phyloP scores from a whole-genome alignment of 2,113 vertebrate species.

The Hypanus sabinus region DNA sequence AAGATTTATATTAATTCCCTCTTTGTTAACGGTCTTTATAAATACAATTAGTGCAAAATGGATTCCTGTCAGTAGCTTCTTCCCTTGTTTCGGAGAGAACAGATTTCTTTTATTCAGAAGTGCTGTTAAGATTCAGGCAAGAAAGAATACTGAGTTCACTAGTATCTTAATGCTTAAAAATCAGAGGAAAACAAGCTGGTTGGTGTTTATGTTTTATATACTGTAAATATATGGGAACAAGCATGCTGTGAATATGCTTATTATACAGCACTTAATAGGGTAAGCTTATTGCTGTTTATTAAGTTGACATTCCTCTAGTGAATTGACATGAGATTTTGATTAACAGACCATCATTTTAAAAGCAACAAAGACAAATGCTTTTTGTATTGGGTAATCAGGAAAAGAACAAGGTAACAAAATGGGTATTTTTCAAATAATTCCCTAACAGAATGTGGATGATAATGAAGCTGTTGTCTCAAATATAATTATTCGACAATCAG shows the following conservation, averaged over 20 bases:
- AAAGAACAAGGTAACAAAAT: constrained; percentile 15
- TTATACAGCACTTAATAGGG: background rate
- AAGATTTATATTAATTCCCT: background rate
- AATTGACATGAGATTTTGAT: background rate
- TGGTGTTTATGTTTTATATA: background rate
- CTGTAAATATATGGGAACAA: background rate
- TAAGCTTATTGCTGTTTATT: background rate
- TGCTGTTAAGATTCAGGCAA: background rate
- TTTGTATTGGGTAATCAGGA: constrained; percentile 17
- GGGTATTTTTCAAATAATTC: constrained; percentile 13
- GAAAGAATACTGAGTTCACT: background rate
- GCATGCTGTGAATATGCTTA: background rate
- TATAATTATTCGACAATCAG: constrained; percentile 28
- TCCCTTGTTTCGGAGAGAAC: background rate
- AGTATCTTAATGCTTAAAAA: background rate
- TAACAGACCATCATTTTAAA: constrained; percentile 2
- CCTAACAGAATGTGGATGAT: background rate
- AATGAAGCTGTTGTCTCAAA: constrained; percentile 35
- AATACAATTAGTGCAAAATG: background rate
- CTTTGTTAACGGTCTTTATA: background rate
- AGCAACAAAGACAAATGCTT: constrained; percentile 20
- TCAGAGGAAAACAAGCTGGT: background rate
- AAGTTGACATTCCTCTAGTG: background rate
- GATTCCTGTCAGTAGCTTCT: background rate
- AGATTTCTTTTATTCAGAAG: background rate